Base-by-base conservation (phyloP, 2,888 invertebrate genomes). In the Acronicta psi region DNA sequence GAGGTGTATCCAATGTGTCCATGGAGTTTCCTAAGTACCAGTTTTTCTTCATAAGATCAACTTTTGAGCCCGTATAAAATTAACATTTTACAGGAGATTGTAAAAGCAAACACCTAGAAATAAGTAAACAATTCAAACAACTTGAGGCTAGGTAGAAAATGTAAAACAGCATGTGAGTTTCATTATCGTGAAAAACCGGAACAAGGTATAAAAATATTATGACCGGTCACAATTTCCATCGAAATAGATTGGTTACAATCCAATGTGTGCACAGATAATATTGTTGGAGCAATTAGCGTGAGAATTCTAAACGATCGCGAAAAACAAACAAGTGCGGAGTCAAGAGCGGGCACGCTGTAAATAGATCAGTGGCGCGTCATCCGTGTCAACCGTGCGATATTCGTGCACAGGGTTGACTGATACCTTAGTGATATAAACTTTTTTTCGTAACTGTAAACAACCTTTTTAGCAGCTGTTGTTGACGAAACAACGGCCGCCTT, bases 301-400 rank as follows among this genome's bases (percentile, higher is more conserved):
- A 56, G 77, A 76, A 82, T 81, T 80, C 79, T 77, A 81, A 84
- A 73, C 70, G 75, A 71, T 73, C 59, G 77, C 60, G 79, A 79
- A 79, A 84, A 81, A 81, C 80, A 86, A 87, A 86, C 81, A 86
- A 69, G 63, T 59, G 55, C 58, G 70, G 73, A 81, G 82, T 82
- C 82, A 85, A 85, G 83, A 79, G 81, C 84, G 83, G 77, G 49
- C 82, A 77, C 59, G 77, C 77, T 82, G 71, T 66, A 88, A 89
- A 90, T 89, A 89, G 87, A 84, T 73, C 75, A 79, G 65, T 72
- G 74, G 60, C 76, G 70, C 72, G 78, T 69, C 71, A 79, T 77
- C 73, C 70, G 73, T 79, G 81, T 76, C 82, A 81, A 69, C 71
- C 68, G 70, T 76, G 70, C 73, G 76, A 63, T 46, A 57, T 45